A percentile compares a stretch with the other conserved stretches of the same genome.
Conservation (phyloP, 2,113 vertebrate species). For the Cavia porcellus region DNA sequence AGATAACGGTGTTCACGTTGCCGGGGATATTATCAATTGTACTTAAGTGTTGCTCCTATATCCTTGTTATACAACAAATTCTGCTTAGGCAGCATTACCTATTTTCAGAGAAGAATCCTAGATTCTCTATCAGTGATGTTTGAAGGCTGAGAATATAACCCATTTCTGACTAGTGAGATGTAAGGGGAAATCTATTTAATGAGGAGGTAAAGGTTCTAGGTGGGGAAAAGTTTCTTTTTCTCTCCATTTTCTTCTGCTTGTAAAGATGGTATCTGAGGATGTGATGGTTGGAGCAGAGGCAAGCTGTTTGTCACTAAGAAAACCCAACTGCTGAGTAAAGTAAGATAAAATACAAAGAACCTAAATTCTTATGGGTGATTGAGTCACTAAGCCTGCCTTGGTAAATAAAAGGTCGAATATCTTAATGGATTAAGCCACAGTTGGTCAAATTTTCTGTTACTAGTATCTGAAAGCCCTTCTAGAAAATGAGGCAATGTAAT, state of each 20-base stretch:
- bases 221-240: not conserved
- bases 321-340: not conserved
- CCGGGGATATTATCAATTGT: not conserved
- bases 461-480: not conserved
- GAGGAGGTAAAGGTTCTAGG: not conserved
- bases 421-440: not conserved
- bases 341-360: not conserved
- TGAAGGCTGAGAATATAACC: not conserved
- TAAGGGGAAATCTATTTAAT: not conserved
- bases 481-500: not conserved
- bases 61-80: not conserved
- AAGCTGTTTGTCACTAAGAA: not conserved
- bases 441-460: not conserved
- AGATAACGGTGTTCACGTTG: not conserved
- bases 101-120: not conserved
- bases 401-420: not conserved
- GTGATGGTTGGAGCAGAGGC: not conserved
- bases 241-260: not conserved
- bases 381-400: not conserved
- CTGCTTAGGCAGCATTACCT: not conserved
- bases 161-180: not conserved
- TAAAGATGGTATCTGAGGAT: not conserved
- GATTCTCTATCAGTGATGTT: not conserved
- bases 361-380: not conserved
- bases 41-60: not conserved